phyloP scores from a whole-genome alignment of 2,888 invertebrate genomes.

The Saturnia pavonia region DNA sequence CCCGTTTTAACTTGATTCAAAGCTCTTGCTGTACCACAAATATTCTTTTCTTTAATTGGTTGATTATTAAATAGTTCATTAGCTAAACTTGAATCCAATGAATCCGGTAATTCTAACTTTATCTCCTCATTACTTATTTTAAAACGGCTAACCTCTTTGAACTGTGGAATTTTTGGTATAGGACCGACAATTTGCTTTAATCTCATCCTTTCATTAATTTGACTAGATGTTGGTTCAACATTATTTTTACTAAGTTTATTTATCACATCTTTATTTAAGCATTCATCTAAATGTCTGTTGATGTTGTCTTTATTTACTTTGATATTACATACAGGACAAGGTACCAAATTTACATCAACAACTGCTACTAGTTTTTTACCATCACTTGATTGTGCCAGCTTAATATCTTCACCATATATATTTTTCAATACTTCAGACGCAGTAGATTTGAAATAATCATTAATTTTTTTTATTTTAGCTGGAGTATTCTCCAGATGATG shows the following conservation, averaged over 20 bases:
- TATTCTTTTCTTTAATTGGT: background rate
- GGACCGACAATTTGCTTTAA: constrained; percentile 12
- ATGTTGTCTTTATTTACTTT: constrained; percentile 56
- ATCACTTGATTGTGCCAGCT: constrained; percentile 44
- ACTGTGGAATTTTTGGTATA: constrained; percentile 11
- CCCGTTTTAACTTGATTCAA: background rate
- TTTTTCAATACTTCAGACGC: constrained; percentile 62
- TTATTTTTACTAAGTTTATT: constrained; percentile 44
- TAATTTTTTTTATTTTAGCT: constrained; percentile 65
- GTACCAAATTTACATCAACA: constrained; percentile 42
- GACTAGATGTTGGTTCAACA: constrained; percentile 15
- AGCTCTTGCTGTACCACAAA: background rate
- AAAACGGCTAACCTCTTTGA: constrained; percentile 15
- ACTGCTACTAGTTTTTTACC: constrained; percentile 50
- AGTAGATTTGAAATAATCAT: constrained; percentile 62
- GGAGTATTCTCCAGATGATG: constrained; percentile 46
- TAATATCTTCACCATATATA: constrained; percentile 67
- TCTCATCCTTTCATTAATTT: constrained; percentile 7
- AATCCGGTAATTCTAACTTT: constrained; percentile 19
- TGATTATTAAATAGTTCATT: constrained; percentile 12
- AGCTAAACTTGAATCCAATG: constrained; percentile 17
- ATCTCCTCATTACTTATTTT: constrained; percentile 20
- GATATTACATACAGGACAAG: constrained; percentile 76
- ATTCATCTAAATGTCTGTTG: constrained; percentile 73
- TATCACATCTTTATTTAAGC: constrained; percentile 66